Base-by-base conservation (phyloP, 37 sponge, comb jelly and placozoan species). In the Beroe forskalii region DNA sequence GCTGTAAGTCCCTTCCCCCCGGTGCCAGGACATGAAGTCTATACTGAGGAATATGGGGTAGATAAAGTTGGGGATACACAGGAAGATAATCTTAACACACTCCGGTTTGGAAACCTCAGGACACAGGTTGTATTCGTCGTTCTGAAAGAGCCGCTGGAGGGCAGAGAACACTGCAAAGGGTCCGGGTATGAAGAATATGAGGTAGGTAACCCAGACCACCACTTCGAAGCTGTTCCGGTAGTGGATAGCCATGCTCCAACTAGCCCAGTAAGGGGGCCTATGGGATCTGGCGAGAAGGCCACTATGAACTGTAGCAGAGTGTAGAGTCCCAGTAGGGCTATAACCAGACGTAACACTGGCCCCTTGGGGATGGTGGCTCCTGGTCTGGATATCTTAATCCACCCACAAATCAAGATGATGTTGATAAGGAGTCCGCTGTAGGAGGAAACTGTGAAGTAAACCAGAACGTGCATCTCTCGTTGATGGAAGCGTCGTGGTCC, bases 381-480 rank as follows among this genome's bases (percentile, higher is more conserved):
- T 0, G 86, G 86, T 1, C 86, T 43, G 8, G 55, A 23, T 43
- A 80, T 80, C 55, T 44, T 38, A n/a, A 80, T 38, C 55, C 14
- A 32, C 0, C 55, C 55, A 25, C 86, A 80, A 38, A 80, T 80
- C 4, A 80, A 25, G 55, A 80, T 41, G 20, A 80, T 80, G 48
- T 80, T 80, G 86, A 80, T 80, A 27, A 80, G 55, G 24, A 80
- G 55, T 28, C 86, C 86, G 20, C 86, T 80, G 86, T 38, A 80
- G 19, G 40, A 23, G 0, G 86, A 80, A 23, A 80, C 40, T 35
- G 86, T 80, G 28, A 38, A 80, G 30, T 80, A 80, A 4, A 80
- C 86, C 8, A 80, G 40, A 44, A 80, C 1, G 86, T 37, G 20
- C 86, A 80, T 14, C 86, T 43, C 55, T 80, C 86, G 55, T 80